phyloP scores from a whole-genome alignment of 2,797 vertebrate species.

The Scolopax bukidnonensis region DNA sequence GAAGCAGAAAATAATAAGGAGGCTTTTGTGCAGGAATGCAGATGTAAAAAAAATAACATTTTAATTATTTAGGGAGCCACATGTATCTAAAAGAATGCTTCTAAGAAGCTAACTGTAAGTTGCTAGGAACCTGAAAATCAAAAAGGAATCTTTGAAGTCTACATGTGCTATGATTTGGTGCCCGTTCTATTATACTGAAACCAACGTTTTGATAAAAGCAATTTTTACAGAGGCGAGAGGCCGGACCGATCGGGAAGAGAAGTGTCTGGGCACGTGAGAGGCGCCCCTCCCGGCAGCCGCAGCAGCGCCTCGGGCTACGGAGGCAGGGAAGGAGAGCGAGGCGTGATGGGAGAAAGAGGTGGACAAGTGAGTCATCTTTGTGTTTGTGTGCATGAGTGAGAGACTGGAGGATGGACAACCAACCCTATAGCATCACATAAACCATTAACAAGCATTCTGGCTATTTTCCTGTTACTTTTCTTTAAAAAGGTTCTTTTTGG shows the following conservation, averaged over 20 bases:
- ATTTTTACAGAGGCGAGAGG: constrained; percentile 79
- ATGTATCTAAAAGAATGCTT: not conserved
- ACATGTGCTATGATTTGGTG: not conserved
- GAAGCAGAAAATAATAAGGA: not conserved
- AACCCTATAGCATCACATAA: not conserved
- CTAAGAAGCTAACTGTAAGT: not conserved
- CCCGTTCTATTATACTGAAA: constrained; percentile 29
- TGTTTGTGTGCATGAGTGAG: not conserved
- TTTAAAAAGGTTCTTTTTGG: not conserved
- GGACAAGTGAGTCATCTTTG: constrained; percentile 72
- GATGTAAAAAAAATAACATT: not conserved
- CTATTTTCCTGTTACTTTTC: not conserved
- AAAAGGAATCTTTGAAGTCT: not conserved
- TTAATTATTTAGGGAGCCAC: not conserved
- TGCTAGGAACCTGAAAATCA: not conserved
- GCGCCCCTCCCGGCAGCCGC: constrained; percentile 82
- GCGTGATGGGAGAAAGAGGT: constrained; percentile 87
- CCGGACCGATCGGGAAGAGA: constrained; percentile 90
- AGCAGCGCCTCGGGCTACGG: constrained; percentile 85
- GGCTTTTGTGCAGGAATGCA: not conserved
- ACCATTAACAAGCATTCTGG: not conserved
- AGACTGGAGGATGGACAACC: not conserved
- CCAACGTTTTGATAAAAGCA: constrained; percentile 35
- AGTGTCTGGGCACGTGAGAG: constrained; percentile 86
- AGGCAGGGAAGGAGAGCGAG: constrained; percentile 85